These are phyloP conservation scores for Albula goreensis DNA, from an alignment of 2,113 vertebrate species.

Conservation along the genomic window DNA sequence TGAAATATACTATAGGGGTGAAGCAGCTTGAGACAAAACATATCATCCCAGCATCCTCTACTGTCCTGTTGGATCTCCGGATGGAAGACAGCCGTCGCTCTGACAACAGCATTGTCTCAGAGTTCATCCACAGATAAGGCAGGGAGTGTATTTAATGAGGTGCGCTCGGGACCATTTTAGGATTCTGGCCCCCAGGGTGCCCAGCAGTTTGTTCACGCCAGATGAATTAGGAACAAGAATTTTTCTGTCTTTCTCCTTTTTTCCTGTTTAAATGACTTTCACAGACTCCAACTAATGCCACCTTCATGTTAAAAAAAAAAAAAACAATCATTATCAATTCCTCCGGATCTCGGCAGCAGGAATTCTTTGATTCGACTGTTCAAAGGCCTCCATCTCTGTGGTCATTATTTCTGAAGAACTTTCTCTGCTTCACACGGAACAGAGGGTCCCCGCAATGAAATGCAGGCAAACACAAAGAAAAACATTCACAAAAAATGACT, in stretches of 20 bases:
- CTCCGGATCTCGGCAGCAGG: conserved; percentile 58
- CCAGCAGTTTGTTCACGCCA: conserved; percentile 45
- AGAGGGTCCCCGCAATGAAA: conserved; percentile 43
- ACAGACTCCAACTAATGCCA: conserved; percentile 61
- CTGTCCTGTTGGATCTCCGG: background rate
- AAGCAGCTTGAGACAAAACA: background rate
- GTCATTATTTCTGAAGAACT: conserved; percentile 61
- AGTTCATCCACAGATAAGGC: background rate
- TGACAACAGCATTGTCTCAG: background rate
- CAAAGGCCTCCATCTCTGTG: conserved; percentile 52
- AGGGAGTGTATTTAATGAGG: conserved; percentile 7
- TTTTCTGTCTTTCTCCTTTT: background rate
- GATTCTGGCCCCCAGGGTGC: background rate
- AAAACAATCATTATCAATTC: conserved; percentile 70
- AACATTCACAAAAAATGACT: conserved; percentile 18
- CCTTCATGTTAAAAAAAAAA: conserved; percentile 68
- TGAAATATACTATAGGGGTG: background rate
- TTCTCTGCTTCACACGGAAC: conserved; percentile 39
- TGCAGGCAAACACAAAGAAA: conserved; percentile 32
- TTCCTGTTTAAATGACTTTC: background rate
- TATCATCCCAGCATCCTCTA: background rate
- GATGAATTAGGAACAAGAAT: conserved; percentile 67
- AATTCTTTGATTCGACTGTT: conserved; percentile 65
- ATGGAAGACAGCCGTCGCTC: background rate
- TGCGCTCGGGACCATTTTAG: background rate